phyloP scores from a whole-genome alignment of 2,888 invertebrate genomes.

The Microdon myrmicae region DNA sequence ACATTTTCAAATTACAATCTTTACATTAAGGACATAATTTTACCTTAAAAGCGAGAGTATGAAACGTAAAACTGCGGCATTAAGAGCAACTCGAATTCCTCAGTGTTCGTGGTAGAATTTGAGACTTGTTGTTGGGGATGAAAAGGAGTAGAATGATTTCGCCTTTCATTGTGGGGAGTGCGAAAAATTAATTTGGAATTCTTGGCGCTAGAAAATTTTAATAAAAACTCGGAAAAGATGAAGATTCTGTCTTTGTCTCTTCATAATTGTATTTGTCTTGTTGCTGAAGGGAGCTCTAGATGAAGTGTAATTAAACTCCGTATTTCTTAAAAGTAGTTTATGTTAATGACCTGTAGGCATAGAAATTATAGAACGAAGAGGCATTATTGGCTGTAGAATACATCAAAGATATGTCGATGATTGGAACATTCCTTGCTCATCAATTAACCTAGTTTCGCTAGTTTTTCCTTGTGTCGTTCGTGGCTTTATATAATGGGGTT shows the following conservation, averaged over 20 bases:
- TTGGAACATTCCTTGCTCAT: too few species aligned
- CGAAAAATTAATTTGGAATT: constrained; percentile 48
- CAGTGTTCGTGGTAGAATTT: constrained; percentile 22
- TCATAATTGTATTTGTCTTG: constrained; percentile 47
- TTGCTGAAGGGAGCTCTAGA: not conserved
- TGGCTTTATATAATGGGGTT: too few species aligned
- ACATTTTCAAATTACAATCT: constrained; percentile 65
- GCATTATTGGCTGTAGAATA: too few species aligned
- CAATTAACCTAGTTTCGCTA: too few species aligned
- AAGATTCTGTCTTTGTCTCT: constrained; percentile 40
- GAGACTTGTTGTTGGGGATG: not conserved
- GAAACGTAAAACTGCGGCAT: constrained; percentile 30
- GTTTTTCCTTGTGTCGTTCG: too few species aligned
- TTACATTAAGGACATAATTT: constrained; percentile 65
- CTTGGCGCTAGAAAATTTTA: constrained; percentile 33
- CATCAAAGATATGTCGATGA: too few species aligned
- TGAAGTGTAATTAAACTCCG: not conserved
- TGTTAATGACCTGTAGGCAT: constrained; percentile 32
- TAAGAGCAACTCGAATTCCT: constrained; percentile 33
- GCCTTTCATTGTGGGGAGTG: constrained; percentile 31
- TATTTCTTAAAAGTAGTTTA: constrained; percentile 43
- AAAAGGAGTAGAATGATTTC: constrained; percentile 12
- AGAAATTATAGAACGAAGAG: too few species aligned
- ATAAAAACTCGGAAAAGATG: constrained; percentile 50
- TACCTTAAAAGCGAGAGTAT: constrained; percentile 54